phyloP scores from a whole-genome alignment of 2,888 invertebrate genomes.

The Drosophila parthenogenetica region DNA sequence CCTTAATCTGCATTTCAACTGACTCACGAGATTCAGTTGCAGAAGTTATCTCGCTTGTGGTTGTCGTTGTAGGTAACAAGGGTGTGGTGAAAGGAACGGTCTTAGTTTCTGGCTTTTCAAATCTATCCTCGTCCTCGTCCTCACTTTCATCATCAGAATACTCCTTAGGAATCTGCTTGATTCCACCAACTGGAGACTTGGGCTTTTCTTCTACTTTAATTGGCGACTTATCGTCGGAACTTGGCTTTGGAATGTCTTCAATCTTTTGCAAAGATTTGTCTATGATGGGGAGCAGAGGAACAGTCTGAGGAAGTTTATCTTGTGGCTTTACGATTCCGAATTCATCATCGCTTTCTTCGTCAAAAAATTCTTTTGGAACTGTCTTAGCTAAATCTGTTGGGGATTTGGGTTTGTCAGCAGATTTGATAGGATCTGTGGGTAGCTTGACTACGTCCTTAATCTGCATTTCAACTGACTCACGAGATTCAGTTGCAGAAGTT shows the following conservation, averaged over 20 bases:
- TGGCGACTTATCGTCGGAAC: no score
- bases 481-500: no score
- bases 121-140: neutral
- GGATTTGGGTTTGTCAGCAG: conserved; percentile 3
- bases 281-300: no score
- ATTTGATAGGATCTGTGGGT: conserved; percentile 1
- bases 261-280: no score
- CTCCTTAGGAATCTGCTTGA: neutral
- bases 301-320: neutral
- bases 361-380: conserved; percentile 6
- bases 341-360: conserved; percentile 18
- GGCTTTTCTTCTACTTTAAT: neutral
- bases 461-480: neutral
- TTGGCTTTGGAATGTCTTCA: no score
- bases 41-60: conserved; percentile 13
- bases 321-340: conserved; percentile 6
- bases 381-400: neutral
- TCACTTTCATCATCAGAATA: conserved; percentile 19
- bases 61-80: neutral
- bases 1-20: conserved; percentile 5
- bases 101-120: neutral
- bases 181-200: conserved; percentile 15
- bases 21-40: conserved; percentile 2
- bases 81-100: neutral
- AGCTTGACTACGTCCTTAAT: conserved; percentile 2